Conservation (phyloP, 2,888 invertebrate species). For the Octodonta nipae region DNA sequence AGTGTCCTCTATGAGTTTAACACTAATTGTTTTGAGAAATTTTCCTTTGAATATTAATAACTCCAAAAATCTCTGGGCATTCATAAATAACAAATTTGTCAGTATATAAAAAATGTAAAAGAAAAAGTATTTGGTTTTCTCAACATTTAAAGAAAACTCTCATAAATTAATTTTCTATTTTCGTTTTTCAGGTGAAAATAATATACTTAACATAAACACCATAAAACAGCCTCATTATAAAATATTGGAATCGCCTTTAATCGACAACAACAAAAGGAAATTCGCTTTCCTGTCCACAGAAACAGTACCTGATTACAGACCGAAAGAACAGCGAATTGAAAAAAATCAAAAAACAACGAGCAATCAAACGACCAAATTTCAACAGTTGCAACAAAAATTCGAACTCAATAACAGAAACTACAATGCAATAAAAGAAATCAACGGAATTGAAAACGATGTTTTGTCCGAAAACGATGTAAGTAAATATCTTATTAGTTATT, state of each 20-base stretch:
- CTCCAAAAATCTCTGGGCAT: too few species aligned
- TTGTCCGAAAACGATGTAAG: slow-evolving; percentile 45
- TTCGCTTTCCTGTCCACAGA: slow-evolving; percentile 76
- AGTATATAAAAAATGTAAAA: too few species aligned
- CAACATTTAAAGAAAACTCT: too few species aligned
- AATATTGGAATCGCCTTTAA: slow-evolving; percentile 38
- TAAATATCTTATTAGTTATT: slow-evolving; percentile 6
- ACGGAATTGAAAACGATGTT: slow-evolving; percentile 44
- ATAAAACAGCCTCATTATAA: slow-evolving; percentile 21
- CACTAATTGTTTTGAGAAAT: too few species aligned
- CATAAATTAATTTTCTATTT: background rate
- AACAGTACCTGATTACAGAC: slow-evolving; percentile 74
- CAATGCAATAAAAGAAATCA: slow-evolving; percentile 46
- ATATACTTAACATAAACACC: slow-evolving; percentile 35
- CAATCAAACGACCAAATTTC: slow-evolving; percentile 69
- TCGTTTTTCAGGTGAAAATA: slow-evolving; percentile 44
- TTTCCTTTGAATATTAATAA: too few species aligned
- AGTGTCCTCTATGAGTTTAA: too few species aligned
- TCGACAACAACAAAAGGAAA: slow-evolving; percentile 71
- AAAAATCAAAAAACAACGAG: slow-evolving; percentile 62
- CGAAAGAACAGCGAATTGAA: slow-evolving; percentile 51
- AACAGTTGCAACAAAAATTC: slow-evolving; percentile 65
- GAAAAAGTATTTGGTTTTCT: too few species aligned
- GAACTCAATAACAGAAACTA: slow-evolving; percentile 29
- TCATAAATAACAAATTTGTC: too few species aligned